Conservation (phyloP, 2,888 invertebrate species). For the Aphodius granarius region DNA sequence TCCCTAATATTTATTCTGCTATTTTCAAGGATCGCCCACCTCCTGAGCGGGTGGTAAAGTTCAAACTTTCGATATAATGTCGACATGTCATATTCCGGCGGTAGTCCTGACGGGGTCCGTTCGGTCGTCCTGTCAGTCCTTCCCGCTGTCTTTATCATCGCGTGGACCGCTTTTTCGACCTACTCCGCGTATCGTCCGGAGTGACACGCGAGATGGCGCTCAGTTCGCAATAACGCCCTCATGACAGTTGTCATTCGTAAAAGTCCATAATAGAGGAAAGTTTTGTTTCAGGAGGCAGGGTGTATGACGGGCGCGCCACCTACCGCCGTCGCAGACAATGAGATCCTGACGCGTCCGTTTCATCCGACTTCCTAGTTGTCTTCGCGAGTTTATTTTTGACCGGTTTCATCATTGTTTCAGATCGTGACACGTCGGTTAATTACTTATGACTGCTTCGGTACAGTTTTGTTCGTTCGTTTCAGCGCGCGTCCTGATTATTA, state of each 20-base stretch:
- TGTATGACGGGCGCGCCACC: slow-evolving; percentile 24
- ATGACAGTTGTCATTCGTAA: slow-evolving; percentile 53
- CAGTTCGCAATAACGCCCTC: slow-evolving; percentile 51
- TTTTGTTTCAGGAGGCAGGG: slow-evolving; percentile 44
- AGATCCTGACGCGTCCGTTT: slow-evolving; percentile 30
- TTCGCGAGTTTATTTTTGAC: slow-evolving; percentile 35
- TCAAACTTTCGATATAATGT: slow-evolving; percentile 7
- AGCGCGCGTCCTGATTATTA: not conserved
- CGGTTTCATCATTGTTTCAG: slow-evolving; percentile 28
- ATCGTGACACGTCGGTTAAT: slow-evolving; percentile 5
- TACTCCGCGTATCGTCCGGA: slow-evolving; percentile 42
- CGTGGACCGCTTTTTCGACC: slow-evolving; percentile 38
- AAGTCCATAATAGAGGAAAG: slow-evolving; percentile 49
- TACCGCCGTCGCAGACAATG: slow-evolving; percentile 36
- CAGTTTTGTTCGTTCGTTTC: slow-evolving; percentile 8
- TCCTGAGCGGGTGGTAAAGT: not conserved
- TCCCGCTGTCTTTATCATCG: slow-evolving; percentile 36
- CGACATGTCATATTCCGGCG: slow-evolving; percentile 5
- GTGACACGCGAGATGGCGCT: slow-evolving; percentile 44
- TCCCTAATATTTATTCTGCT: not conserved
- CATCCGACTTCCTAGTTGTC: slow-evolving; percentile 34
- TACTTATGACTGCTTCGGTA: slow-evolving; percentile 7
- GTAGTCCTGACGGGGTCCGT: not conserved
- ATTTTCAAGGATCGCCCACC: not conserved
- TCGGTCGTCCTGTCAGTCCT: not conserved